Conservation (phyloP, 1,140 invertebrate species). For the Trinorchestia longiramus region DNA sequence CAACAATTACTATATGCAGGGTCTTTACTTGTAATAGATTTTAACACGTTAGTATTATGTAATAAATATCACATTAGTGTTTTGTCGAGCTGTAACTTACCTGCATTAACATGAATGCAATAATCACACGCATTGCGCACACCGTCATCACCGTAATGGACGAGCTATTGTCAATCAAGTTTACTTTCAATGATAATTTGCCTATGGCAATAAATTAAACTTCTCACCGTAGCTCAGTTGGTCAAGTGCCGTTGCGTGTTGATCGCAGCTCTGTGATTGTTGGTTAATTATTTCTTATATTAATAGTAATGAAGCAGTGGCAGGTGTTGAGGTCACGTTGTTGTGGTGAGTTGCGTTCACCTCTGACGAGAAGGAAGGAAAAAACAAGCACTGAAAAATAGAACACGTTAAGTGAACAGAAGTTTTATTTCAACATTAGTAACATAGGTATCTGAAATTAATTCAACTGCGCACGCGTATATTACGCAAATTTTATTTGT, state of each 20-base stretch:
- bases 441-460: too few species aligned
- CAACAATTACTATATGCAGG: too few species aligned
- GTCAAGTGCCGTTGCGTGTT: not conserved
- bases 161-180: not conserved
- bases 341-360: not conserved
- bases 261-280: not conserved
- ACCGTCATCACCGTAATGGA: not conserved
- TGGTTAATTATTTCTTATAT: not conserved
- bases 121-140: too few species aligned
- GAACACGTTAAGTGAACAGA: too few species aligned
- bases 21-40: not conserved
- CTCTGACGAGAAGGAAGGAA: too few species aligned
- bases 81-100: too few species aligned
- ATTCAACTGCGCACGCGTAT: too few species aligned
- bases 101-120: too few species aligned
- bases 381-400: too few species aligned
- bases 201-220: not conserved
- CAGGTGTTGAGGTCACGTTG: not conserved
- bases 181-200: not conserved
- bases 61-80: not conserved
- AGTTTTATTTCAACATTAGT: too few species aligned
- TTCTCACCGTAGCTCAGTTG: not conserved
- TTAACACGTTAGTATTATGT: not conserved
- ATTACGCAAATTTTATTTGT: too few species aligned
- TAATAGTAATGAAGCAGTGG: not conserved